A percentile compares a stretch with the other conserved stretches of the same genome.
phyloP scores from a whole-genome alignment of 2,888 invertebrate genomes.

The Idaea dimidiata region DNA sequence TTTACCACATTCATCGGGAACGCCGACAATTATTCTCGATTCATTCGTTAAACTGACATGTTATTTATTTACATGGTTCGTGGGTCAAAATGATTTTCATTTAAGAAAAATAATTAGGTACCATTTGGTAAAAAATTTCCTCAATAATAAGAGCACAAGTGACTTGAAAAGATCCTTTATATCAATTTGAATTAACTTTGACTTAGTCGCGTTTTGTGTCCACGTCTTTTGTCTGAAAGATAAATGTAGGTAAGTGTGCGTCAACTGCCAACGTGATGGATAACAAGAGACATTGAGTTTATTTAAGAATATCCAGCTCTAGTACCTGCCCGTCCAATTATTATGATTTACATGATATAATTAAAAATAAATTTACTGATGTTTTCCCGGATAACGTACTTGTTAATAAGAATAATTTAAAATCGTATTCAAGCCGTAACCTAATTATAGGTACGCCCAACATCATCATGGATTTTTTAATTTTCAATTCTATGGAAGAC shows the following conservation, averaged over 20 bases:
- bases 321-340: slow-evolving; percentile 47
- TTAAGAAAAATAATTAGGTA: neutral
- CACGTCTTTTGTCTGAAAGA: slow-evolving; percentile 48
- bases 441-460: neutral
- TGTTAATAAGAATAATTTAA: neutral
- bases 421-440: neutral
- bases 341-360: slow-evolving; percentile 36
- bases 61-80: neutral
- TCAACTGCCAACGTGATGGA: slow-evolving; percentile 66
- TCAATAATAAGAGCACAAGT: neutral
- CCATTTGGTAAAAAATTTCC: neutral
- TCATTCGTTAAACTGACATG: neutral
- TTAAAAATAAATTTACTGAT: slow-evolving; percentile 17
- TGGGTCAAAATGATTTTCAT: neutral
- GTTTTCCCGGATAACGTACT: slow-evolving; percentile 5
- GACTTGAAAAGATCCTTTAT: slow-evolving; percentile 16
- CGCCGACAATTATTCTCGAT: slow-evolving; percentile 3
- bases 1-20: slow-evolving; percentile 19
- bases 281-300: slow-evolving; percentile 46
- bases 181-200: slow-evolving; percentile 46
- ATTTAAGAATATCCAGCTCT: slow-evolving; percentile 33
- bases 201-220: slow-evolving; percentile 41
- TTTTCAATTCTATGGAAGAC: too few species aligned
- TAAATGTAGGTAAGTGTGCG: slow-evolving; percentile 68
- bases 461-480: too few species aligned